Base-by-base conservation (phyloP, 2,888 invertebrate genomes). In the Rhagonycha fulva region DNA sequence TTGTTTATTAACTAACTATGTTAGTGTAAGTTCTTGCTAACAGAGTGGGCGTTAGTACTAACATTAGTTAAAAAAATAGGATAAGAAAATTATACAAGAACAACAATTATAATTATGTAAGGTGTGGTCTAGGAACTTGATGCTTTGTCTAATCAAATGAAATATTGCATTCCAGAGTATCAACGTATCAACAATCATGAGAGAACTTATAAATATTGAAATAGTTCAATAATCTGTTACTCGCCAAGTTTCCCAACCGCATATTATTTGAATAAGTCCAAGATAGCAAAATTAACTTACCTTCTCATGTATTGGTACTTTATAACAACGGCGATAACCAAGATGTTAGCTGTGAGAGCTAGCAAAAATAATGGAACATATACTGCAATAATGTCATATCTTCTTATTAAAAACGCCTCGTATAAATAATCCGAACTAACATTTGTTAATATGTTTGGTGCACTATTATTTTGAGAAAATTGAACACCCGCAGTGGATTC, bases 241-340 rank as follows among this genome's bases (percentile, higher is more conserved):
- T 26, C 26, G 9, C 7, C 47, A 47, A 4, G 47, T 47, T 47
- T 32, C 0, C 47, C n/a, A 7, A 0, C 2, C 47, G n/a, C 47
- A 47, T 2, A 47, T 7, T 0, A n/a, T 9, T 47, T 47, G 47
- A 47, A 47, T 47, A n/a, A 47, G 9, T 47, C 7, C 7, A n/a
- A 12, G 2, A n/a, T 47, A 10, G n/a, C 7, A 4, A 66, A 66
- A 66, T 66, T 24, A 70, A 85, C 90, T 89, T 87, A 93, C 94
- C 91, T 93, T 83, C 92, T 90, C 83, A 93, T 92, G 81, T 92
- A 92, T 79, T 92, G 91, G 83, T 92, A 93, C 82, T 92, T 92
- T 77, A 92, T 90, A 70, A 93, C 92, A 0, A 93, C 92, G 3
- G 92, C 87, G 72, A 94, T 93, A 1, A 93, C 91, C 10, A 93